Evolutionary conservation across 2,888 invertebrate genomes (phyloP).

Genomic region (Dichetophora obliterata): DNA sequence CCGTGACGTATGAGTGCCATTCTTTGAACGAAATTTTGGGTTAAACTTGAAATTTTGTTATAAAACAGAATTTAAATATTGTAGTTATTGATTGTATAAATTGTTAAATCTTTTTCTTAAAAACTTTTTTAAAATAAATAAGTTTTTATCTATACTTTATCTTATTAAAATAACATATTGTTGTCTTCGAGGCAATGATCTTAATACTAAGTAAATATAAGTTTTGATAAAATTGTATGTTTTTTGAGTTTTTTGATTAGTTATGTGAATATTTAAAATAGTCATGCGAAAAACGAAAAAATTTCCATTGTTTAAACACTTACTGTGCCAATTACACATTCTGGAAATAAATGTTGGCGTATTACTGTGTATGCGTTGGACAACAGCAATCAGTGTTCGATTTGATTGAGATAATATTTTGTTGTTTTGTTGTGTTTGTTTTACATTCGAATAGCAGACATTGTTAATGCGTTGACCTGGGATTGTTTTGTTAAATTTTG

Average conservation of each 20-base stretch:
- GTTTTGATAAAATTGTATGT: background rate
- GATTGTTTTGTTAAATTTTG: background rate
- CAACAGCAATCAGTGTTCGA: background rate
- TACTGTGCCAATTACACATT: slow-evolving; percentile 13
- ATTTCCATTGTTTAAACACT: background rate
- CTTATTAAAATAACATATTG: no score
- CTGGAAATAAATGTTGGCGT: background rate
- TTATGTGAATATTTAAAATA: background rate
- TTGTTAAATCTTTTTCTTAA: no score
- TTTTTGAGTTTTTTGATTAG: background rate
- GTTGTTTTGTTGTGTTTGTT: background rate
- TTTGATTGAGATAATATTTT: background rate
- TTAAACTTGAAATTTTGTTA: no score
- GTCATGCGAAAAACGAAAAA: background rate
- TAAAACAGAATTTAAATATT: no score
- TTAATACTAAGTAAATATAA: no score
- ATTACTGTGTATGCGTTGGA: background rate
- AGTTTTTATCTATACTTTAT: no score
- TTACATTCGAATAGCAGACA: background rate
- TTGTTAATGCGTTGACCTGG: background rate
- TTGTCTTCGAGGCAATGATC: no score
- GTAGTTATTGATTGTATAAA: no score
- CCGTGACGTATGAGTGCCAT: no score
- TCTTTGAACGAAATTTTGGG: no score
- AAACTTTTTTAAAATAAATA: no score